Conservation (phyloP, 2,113 vertebrate species). For the Sturnus vulgaris region DNA sequence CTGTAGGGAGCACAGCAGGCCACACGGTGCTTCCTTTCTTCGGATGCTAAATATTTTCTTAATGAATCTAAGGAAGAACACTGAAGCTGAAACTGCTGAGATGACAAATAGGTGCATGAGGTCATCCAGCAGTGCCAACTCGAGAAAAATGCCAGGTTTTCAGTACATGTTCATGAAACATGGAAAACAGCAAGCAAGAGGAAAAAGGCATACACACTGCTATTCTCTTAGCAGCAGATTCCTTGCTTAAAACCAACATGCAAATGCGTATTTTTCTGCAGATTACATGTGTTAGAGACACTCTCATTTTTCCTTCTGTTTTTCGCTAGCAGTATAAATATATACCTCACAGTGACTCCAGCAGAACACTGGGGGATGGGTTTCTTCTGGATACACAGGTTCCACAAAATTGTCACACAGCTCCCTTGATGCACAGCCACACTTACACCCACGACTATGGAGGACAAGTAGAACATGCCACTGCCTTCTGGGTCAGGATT, state of each 20-base stretch:
- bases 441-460: not conserved
- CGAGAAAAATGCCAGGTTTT: not conserved
- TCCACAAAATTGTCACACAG: not conserved
- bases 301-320: constrained; percentile 31
- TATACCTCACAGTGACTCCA: not conserved
- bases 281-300: constrained; percentile 10
- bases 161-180: not conserved
- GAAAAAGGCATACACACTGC: not conserved
- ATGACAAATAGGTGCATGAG: constrained; percentile 8
- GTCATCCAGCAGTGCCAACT: not conserved
- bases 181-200: not conserved
- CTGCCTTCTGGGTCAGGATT: constrained; percentile 19
- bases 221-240: not conserved
- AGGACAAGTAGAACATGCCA: constrained; percentile 13
- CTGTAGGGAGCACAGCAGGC: not conserved
- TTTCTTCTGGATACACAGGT: not conserved
- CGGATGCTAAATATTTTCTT: constrained; percentile 22
- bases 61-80: constrained; percentile 22
- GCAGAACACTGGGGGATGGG: not conserved
- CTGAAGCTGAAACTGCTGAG: constrained; percentile 8
- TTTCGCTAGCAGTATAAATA: constrained; percentile 18
- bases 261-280: constrained; percentile 27
- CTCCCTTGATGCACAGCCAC: not conserved
- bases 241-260: not conserved
- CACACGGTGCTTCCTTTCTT: constrained; percentile 5